Evolutionary conservation across 2,888 invertebrate genomes (phyloP).

Genomic region (Melanostoma scalare): DNA sequence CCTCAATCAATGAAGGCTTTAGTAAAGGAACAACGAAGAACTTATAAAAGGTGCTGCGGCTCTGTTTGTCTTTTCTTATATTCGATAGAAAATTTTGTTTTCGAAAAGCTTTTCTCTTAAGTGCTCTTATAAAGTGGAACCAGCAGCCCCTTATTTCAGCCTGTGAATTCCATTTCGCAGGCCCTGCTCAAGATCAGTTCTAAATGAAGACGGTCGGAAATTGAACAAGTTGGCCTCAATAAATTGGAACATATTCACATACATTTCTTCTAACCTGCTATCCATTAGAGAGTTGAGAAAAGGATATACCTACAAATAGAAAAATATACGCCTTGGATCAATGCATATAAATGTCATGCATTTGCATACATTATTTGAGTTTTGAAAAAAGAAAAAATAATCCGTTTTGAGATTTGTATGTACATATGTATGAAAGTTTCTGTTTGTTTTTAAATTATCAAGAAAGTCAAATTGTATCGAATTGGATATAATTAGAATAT

Average conservation of each 20-base stretch:
- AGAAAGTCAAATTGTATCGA: no score
- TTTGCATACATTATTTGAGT: no score
- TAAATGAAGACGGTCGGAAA: constrained; percentile 27
- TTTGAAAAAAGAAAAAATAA: no score
- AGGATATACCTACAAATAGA: constrained; percentile 19
- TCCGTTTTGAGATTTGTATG: no score
- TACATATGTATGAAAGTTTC: no score
- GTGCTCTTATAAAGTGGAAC: constrained; percentile 30
- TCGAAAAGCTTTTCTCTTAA: constrained; percentile 12
- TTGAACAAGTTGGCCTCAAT: constrained; percentile 28
- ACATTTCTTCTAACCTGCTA: constrained; percentile 27
- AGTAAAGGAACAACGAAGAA: constrained; percentile 12
- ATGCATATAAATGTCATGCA: no score
- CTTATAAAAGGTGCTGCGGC: constrained; percentile 12
- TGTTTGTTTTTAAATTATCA: no score
- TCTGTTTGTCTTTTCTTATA: constrained; percentile 9
- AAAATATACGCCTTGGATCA: background rate
- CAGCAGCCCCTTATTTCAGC: constrained; percentile 8
- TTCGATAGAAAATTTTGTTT: constrained; percentile 3
- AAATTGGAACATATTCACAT: constrained; percentile 18
- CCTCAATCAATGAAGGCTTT: constrained; percentile 1
- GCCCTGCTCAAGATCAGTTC: constrained; percentile 26
- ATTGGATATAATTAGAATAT: no score
- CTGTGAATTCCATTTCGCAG: constrained; percentile 3
- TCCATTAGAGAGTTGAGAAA: constrained; percentile 27